Percentiles rank a stretch among this genome's conserved stretches.
These are phyloP conservation scores for Triplophysa rosa DNA, from an alignment of 2,113 vertebrate genomes.

Conservation along the genomic window DNA sequence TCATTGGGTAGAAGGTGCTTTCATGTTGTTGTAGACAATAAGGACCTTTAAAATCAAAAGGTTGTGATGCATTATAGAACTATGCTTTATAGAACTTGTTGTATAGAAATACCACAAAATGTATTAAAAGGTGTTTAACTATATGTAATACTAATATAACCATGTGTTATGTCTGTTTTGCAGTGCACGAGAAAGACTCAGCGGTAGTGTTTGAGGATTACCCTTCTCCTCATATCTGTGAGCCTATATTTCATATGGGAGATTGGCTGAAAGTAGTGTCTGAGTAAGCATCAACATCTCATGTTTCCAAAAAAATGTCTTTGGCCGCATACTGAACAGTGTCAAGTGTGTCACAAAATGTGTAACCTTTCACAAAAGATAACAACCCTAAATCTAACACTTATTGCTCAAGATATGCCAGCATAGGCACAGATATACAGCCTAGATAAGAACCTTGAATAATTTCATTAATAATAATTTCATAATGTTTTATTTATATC, in stretches of 20 bases:
- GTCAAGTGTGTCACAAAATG: background rate
- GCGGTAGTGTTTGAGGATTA: conserved; percentile 82
- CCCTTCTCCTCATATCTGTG: conserved; percentile 79
- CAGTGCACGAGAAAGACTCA: conserved; percentile 62
- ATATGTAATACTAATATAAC: background rate
- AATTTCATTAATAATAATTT: too few relatives aligned
- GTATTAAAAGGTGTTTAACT: background rate
- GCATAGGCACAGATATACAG: background rate
- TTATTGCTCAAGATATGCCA: background rate
- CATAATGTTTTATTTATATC: too few relatives aligned
- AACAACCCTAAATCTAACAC: background rate
- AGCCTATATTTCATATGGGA: conserved; percentile 81
- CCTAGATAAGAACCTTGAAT: background rate
- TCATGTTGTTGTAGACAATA: too few relatives aligned
- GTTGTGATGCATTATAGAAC: too few relatives aligned
- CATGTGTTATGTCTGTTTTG: background rate
- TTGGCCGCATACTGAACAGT: background rate
- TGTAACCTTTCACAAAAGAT: background rate
- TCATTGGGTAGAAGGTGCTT: too few relatives aligned
- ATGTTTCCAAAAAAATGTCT: background rate
- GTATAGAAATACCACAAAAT: too few relatives aligned
- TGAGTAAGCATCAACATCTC: conserved; percentile 74
- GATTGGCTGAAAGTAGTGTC: conserved; percentile 82
- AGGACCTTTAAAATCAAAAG: too few relatives aligned
- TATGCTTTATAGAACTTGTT: too few relatives aligned